These are phyloP conservation scores for Gobio occitaniae DNA, from an alignment of 2,797 vertebrate species.

Conservation along the genomic window DNA sequence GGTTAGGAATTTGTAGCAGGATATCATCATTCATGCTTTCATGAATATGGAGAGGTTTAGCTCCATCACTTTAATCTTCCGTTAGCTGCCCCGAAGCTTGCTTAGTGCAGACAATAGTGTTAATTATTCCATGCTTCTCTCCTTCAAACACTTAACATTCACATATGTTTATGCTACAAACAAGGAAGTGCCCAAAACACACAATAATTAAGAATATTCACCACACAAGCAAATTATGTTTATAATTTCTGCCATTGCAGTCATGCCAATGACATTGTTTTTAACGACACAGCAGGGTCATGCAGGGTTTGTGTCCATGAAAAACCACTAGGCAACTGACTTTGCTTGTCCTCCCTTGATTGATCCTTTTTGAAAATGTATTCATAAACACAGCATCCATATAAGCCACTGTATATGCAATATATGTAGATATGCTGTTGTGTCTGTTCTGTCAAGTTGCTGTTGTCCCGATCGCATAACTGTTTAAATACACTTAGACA, in stretches of 20 bases:
- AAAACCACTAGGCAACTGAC: slow-evolving; percentile 29
- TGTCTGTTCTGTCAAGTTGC: slow-evolving; percentile 17
- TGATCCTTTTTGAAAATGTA: slow-evolving; percentile 30
- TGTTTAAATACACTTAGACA: slow-evolving; percentile 21
- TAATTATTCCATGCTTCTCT: slow-evolving; percentile 48
- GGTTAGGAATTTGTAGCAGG: slow-evolving; percentile 25
- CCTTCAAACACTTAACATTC: slow-evolving; percentile 36
- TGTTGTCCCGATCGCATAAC: neutral
- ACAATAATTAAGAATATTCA: slow-evolving; percentile 55
- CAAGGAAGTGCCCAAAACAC: slow-evolving; percentile 46
- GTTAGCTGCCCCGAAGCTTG: slow-evolving; percentile 42
- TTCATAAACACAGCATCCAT: slow-evolving; percentile 1
- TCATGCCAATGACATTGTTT: slow-evolving; percentile 29
- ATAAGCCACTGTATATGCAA: neutral
- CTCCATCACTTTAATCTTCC: slow-evolving; percentile 45
- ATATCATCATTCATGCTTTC: slow-evolving; percentile 40
- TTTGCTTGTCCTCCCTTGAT: slow-evolving; percentile 2
- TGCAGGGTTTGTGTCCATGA: slow-evolving; percentile 21
- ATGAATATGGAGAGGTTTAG: slow-evolving; percentile 46
- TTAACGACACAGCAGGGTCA: slow-evolving; percentile 35
- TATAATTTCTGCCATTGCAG: slow-evolving; percentile 37
- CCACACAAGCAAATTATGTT: slow-evolving; percentile 34
- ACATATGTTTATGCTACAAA: slow-evolving; percentile 57
- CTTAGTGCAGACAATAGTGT: slow-evolving; percentile 47
- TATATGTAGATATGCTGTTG: neutral